Evolutionary conservation across 2,888 invertebrate species (phyloP), one percentile per base, ranked within the genome.

Genomic region (Andrena camellia): DNA sequence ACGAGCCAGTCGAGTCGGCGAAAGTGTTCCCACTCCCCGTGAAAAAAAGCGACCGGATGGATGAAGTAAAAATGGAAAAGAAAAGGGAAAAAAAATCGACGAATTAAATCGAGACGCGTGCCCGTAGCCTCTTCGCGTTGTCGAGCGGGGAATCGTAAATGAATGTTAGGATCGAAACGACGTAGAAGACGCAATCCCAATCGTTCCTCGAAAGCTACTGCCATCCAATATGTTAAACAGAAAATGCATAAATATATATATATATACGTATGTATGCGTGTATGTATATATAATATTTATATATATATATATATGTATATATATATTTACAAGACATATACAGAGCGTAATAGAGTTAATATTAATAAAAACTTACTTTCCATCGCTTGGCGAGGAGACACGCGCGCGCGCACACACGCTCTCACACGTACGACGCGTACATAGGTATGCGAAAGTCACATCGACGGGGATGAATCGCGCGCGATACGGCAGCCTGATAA

Each of bases 261-360:
- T 87, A 63, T 76, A 63, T 73, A 70, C 81, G 77, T 68, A 66
- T 81, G 72, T 67, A 54, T 85, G 42, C 50, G 35, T 59, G 72
- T 69, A 42, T 68, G 66, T 66, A 71, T 73, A 63, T 59, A 62
- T 70, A 50, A 66, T 66, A 80, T 75, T 62, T 80, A 84, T 77
- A 71, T 80, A 71, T 78, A 70, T 70, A 69, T 81, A 76, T 77
- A 90, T 91, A 90, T 92, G 89, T 91, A 90, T 91, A 89, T 92
- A 92, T 93, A 92, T 93, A 93, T 93, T 93, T 93, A 93, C 93
- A 93, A 93, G 92, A 92, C 93, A 93, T 93, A 93, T 93, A 93
- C 93, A 93, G 92, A 92, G 91, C 90, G 89, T 91, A 57, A 90
- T 91, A 90, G 88, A 86, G 90, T 91, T 91, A 90, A 88, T 78